phyloP scores from a whole-genome alignment of 1,140 invertebrate species.

The Conus ventricosus region DNA sequence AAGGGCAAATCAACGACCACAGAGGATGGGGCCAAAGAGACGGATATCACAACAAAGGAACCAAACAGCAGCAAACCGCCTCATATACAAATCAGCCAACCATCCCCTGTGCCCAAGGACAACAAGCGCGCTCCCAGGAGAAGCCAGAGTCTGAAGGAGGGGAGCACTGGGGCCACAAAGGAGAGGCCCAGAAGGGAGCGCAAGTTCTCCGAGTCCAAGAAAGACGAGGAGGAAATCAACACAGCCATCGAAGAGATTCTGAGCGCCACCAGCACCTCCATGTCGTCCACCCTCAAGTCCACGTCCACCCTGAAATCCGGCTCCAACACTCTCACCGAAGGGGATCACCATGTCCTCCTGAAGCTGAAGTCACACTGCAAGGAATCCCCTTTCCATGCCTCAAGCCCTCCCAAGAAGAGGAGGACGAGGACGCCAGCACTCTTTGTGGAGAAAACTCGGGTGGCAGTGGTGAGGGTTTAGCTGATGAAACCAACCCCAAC shows the following conservation, averaged over 20 bases:
- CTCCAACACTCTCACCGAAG: slow-evolving; percentile 60
- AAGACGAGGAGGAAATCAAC: slow-evolving; percentile 58
- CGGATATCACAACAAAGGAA: background rate
- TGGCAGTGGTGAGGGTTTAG: slow-evolving; percentile 39
- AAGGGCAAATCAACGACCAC: background rate
- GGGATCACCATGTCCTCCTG: slow-evolving; percentile 57
- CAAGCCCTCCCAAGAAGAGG: background rate
- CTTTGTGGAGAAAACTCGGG: slow-evolving; percentile 30
- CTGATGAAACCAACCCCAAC: slow-evolving; percentile 52
- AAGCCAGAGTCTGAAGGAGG: slow-evolving; percentile 35
- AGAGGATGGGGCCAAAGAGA: background rate
- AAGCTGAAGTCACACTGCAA: slow-evolving; percentile 51
- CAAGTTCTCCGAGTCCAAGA: slow-evolving; percentile 65
- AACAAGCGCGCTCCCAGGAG: background rate
- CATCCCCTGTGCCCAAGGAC: background rate
- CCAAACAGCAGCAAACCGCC: background rate
- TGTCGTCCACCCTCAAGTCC: slow-evolving; percentile 49
- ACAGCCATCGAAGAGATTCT: slow-evolving; percentile 71
- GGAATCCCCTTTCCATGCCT: slow-evolving; percentile 64
- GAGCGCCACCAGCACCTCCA: slow-evolving; percentile 57
- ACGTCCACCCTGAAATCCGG: slow-evolving; percentile 47
- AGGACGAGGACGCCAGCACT: slow-evolving; percentile 24
- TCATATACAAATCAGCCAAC: background rate
- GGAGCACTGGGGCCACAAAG: slow-evolving; percentile 15
- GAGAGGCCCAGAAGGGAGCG: slow-evolving; percentile 46